Evolutionary conservation across 2,888 invertebrate genomes (phyloP), one percentile per base, ranked within the genome.

Genomic region (Baccha elongata): DNA sequence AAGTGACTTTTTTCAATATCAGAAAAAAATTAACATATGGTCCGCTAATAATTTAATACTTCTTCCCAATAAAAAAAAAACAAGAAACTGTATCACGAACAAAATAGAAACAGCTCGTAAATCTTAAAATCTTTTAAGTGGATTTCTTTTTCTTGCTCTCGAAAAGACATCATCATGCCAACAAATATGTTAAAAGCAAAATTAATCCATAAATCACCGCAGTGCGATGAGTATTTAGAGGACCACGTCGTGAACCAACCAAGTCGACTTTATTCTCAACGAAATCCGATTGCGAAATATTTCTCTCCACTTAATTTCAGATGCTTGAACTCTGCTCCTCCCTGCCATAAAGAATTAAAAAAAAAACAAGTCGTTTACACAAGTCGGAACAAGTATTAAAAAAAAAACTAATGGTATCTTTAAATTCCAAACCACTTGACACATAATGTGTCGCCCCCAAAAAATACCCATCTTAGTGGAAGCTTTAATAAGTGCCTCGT

Each of bases 121-220:
- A 81, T 81, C 75, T 64, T 60, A 29, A 60, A 48, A 75, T 81
- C 80, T 81, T 71, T 75, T 75, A 81, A 75, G 69, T 75, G 29
- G 17, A 68, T 55, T 23, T 42, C 19, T 19, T 42, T 42, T 58
- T 32, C 17, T 32, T 52, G 42, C 13, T 58, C 52, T 55, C 35
- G 53, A 62, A 55, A 21, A 37, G 40, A 64, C 60, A 68, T 62
- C 79, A 75, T 50, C 64, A 60, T 44, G 60, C 76, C 44, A 76
- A 76, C 72, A 76, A 83, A 83, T 83, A 83, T 83, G 78, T 83
- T 83, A 78, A 83, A 83, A 83, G 72, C 72, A 72, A 83, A 83
- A 78, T 44, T 68, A 62, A 44, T 78, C 72, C 78, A 83, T 83
- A 83, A 83, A 83, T 83, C 83, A 78, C 76, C 35, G 37, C 11